Percentiles rank a stretch among this genome's conserved stretches.
Evolutionary conservation across 1,140 invertebrate genomes (phyloP).

Genomic region (Leucophenga varia): DNA sequence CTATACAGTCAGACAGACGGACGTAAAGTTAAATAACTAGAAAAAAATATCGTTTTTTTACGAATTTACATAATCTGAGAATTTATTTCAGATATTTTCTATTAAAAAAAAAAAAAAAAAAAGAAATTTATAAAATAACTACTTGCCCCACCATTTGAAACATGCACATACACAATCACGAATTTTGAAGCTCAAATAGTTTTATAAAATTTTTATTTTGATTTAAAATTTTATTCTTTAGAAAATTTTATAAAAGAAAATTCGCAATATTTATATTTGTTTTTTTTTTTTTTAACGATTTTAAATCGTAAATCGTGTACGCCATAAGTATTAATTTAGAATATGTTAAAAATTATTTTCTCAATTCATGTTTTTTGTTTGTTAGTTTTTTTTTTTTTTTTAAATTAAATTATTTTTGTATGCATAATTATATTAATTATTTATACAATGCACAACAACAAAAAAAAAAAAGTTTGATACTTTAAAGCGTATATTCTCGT

Average conservation of each 20-base stretch:
- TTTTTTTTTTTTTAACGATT: constrained; percentile 2
- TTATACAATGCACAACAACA: constrained; percentile 1
- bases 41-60: not conserved
- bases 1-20: too few relatives aligned
- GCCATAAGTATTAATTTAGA: constrained; percentile 32
- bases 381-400: not conserved
- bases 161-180: constrained; percentile 27
- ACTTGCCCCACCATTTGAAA: constrained; percentile 4
- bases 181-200: constrained; percentile 55
- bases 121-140: not conserved
- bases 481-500: too few relatives aligned
- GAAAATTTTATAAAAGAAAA: constrained; percentile 42
- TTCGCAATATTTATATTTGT: constrained; percentile 26
- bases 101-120: not conserved
- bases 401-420: constrained; percentile 8
- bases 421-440: constrained; percentile 12
- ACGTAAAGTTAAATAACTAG: too few relatives aligned
- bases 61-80: not conserved
- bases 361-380: too few relatives aligned
- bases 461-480: too few relatives aligned
- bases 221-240: constrained; percentile 29
- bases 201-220: constrained; percentile 20
- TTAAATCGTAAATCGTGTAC: not conserved
- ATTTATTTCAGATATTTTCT: constrained; percentile 5
- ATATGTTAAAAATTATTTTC: constrained; percentile 39